Evolutionary conservation across 2,888 invertebrate genomes (phyloP).

Genomic region (Scaptomyza caliginosa): DNA sequence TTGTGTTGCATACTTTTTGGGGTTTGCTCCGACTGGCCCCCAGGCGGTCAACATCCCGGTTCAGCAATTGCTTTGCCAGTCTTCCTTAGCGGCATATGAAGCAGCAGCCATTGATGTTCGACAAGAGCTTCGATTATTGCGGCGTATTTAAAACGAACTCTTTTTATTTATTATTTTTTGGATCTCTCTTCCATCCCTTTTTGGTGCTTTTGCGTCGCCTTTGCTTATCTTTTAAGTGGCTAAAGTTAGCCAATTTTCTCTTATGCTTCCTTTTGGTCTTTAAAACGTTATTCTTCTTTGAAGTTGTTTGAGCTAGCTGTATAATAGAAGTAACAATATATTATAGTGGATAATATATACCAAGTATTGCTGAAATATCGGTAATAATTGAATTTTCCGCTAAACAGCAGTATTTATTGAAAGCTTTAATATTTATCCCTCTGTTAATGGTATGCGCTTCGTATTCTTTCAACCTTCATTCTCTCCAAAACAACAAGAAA

Average conservation of each 20-base stretch:
- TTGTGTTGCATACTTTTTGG: conserved; percentile 71
- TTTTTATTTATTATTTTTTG: not conserved
- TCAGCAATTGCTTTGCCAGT: conserved; percentile 11
- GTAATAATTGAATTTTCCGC: not conserved
- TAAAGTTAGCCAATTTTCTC: conserved; percentile 58
- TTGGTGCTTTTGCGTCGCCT: not conserved
- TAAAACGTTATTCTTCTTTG: not conserved
- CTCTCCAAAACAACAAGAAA: not conserved
- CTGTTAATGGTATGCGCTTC: not conserved
- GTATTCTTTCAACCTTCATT: not conserved
- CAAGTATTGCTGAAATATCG: not conserved
- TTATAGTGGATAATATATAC: not conserved
- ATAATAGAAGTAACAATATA: conserved; percentile 1
- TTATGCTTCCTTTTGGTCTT: conserved; percentile 34
- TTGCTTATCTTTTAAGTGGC: conserved; percentile 25
- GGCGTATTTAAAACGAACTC: conserved; percentile 48
- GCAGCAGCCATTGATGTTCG: conserved; percentile 58
- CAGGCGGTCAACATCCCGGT: conserved; percentile 20
- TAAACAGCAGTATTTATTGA: too few relatives aligned
- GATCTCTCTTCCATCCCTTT: not conserved
- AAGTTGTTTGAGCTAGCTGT: conserved; percentile 1
- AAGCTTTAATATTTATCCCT: too few relatives aligned
- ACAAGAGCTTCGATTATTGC: conserved; percentile 70
- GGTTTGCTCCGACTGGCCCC: conserved; percentile 24
- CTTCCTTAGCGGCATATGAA: not conserved